Conservation (phyloP, 2,113 vertebrate genomes). For the Mustelus asterias region DNA sequence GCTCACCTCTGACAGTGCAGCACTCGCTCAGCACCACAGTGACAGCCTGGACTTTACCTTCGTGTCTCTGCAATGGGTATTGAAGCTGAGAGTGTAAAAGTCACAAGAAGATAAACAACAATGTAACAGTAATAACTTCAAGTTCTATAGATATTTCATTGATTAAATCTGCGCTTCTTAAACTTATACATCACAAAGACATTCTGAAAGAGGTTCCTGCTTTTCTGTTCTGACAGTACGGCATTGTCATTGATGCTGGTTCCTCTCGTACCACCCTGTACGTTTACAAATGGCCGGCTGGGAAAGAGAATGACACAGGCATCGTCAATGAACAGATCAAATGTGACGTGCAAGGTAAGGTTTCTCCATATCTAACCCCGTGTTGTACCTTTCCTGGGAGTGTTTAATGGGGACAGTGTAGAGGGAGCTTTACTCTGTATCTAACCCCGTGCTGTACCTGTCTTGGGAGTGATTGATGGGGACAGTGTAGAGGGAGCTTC, state of each 20-base stretch:
- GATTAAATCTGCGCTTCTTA: background rate
- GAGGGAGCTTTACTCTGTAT: too few species aligned
- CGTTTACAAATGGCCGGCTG: constrained; percentile 71
- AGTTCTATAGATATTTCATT: background rate
- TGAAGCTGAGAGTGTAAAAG: background rate
- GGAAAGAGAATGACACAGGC: constrained; percentile 74
- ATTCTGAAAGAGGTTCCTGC: background rate
- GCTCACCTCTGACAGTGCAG: background rate
- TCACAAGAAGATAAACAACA: background rate
- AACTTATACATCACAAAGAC: background rate
- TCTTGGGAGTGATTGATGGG: too few species aligned
- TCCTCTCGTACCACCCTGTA: constrained; percentile 77
- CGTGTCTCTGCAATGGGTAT: background rate
- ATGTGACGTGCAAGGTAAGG: constrained; percentile 61
- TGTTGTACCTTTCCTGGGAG: background rate
- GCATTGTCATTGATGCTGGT: constrained; percentile 76
- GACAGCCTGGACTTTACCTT: background rate
- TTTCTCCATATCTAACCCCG: background rate
- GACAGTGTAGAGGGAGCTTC: too few species aligned
- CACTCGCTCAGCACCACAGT: background rate
- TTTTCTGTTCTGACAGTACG: constrained; percentile 55
- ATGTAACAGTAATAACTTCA: background rate
- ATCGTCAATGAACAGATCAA: constrained; percentile 67
- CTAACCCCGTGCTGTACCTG: too few species aligned
- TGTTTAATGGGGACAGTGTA: too few species aligned